These are phyloP conservation scores for Nemurella pictetii DNA, from an alignment of 2,888 invertebrate genomes.

Conservation along the genomic window DNA sequence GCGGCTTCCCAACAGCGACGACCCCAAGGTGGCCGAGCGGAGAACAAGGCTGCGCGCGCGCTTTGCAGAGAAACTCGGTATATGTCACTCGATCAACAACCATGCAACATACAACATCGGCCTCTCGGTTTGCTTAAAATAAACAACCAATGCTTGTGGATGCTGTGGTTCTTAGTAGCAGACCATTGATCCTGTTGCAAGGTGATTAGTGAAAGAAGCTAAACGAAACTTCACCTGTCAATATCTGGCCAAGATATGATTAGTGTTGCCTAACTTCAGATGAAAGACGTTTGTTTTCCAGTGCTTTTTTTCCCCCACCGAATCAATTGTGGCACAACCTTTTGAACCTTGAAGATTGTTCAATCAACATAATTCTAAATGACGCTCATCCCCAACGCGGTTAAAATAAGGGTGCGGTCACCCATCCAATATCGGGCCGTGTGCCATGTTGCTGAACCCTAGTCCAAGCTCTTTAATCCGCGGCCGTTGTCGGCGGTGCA, in stretches of 20 bases:
- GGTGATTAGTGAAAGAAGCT: background rate
- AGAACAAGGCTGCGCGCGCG: background rate
- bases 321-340: no score
- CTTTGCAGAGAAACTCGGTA: background rate
- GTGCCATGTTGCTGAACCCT: background rate
- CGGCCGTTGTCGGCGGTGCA: background rate
- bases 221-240: no score
- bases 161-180: no score
- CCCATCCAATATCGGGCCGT: background rate
- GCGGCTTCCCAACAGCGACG: background rate
- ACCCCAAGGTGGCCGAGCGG: background rate
- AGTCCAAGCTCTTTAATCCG: background rate
- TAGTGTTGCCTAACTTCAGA: no score
- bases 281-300: no score
- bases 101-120: background rate
- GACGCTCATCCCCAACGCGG: background rate
- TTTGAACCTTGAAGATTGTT: no score
- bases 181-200: background rate
- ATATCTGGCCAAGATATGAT: no score
- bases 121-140: background rate
- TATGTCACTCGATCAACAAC: background rate
- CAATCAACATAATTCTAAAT: no score
- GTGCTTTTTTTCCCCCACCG: no score
- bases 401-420: no score
- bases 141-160: no score